Percentiles rank a stretch among this genome's conserved stretches.
Evolutionary conservation across 2,113 vertebrate genomes (phyloP).

Genomic region (Rhinogobius similis): DNA sequence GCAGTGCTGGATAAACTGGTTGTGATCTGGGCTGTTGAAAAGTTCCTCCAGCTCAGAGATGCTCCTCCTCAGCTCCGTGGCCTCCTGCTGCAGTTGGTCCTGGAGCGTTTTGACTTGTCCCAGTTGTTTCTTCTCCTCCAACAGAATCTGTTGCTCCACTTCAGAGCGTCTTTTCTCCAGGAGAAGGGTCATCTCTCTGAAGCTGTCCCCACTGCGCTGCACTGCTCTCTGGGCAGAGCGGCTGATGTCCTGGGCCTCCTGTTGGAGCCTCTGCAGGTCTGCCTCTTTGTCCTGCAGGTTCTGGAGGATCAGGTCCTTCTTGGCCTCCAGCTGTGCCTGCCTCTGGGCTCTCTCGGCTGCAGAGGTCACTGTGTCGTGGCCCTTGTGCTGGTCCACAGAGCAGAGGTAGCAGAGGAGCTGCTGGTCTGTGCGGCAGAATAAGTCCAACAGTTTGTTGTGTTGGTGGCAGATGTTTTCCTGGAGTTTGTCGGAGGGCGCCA

Average conservation of each 20-base stretch:
- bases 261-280: not conserved
- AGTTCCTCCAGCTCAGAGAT: not conserved
- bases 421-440: constrained; percentile 1
- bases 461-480: not conserved
- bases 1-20: not conserved
- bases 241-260: constrained; percentile 4
- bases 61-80: not conserved
- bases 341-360: not conserved
- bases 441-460: not conserved
- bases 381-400: not conserved
- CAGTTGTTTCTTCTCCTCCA: not conserved
- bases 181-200: not conserved
- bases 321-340: not conserved
- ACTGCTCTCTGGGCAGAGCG: constrained; percentile 1
- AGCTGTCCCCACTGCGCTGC: not conserved
- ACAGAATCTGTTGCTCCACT: not conserved
- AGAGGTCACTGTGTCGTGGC: not conserved
- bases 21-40: not conserved
- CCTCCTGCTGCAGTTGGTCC: not conserved
- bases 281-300: not conserved
- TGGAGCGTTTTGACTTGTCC: not conserved
- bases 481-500: not conserved
- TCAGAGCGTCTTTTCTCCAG: not conserved
- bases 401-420: not conserved
- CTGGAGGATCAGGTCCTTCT: not conserved